Evolutionary conservation across 2,888 invertebrate species (phyloP), one percentile per base, ranked within the genome.

Genomic region (Macrophya annulata): DNA sequence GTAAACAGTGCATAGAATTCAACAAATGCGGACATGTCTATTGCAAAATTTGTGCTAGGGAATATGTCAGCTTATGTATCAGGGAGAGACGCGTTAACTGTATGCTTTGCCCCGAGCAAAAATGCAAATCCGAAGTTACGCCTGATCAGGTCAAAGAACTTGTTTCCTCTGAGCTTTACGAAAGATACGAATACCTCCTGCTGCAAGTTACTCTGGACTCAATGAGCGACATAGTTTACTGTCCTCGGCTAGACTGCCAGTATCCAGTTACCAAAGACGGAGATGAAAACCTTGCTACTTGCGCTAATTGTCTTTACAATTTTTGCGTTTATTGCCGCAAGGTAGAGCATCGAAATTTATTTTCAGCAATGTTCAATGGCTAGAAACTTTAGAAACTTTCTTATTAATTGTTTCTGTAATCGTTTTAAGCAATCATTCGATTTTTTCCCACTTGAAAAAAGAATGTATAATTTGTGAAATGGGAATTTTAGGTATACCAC

Each of bases 241-340:
- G 92, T 65, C 92, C 92, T 1, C 84, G 89, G 86, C 87, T 82
- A 17, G 51, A 45, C 0, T 92, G 92, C 48, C 89, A 89, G 76
- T 88, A 86, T 87, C 89, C 90, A 6, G 89, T 89, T 9, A 82
- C 88, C 17, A 86, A 84, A 12, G 86, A 89, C n/a, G 25, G n/a
- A 0, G 88, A 88, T 4, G 90, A 90, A 12, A 87, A 84, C 21
- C 87, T 91, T 12, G 90, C 89, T 0, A 88, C 85, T 65, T 92
- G 91, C 71, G 81, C 85, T 0, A 85, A 76, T 15, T 92, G 91
- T 76, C 81, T 87, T 5, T 90, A 91, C 72, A 87, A 87, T 76
- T 92, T 92, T 86, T 92, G 92, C 84, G 65, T 83, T 74, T 90
- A 86, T 77, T 92, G 92, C 74, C 86, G 84, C 45, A 91, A 92